Evolutionary conservation across 2,113 vertebrate genomes (phyloP), one percentile per base, ranked within the genome.

Genomic region (Cebidichthys violaceus): DNA sequence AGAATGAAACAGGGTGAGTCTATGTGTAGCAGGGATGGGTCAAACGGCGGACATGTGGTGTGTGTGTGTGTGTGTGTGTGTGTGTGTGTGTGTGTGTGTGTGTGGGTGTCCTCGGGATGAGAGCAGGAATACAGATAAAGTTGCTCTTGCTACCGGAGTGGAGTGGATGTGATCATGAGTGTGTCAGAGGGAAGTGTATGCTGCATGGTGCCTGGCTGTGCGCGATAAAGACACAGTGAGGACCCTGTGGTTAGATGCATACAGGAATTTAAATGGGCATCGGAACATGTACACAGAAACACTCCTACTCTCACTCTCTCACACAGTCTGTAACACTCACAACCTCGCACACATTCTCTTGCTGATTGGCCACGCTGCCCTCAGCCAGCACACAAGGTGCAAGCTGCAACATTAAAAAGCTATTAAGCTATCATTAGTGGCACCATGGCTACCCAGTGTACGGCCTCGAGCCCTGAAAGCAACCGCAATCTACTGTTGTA

Each of bases 381-480:
- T 31, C 67, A 69, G 72, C 84, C 86, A 88, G 77, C 83, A 50
- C 70, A 72, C 31, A 45, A 83, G 83, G 88, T 79, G 71, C 84
- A 79, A 81, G 78, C 81, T 81, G 71, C 79, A 87, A 86, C 88
- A 91, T 92, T 94, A 91, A 92, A 90, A 92, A 90, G 78, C 87
- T 79, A 92, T 94, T 89, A 92, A 86, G 85, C 52, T 85, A 85
- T 92, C 92, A 89, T 93, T 92, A 93, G 86, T 77, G 77, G 85
- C 66, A 37, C 81, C 61, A n/a, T 73, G 69, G 85, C 84, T 82
- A 88, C 84, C 86, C 80, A 82, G 79, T 82, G 65, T 50, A 82
- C 76, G 77, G 83, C 92, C 85, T 41, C n/a, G 0, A 80, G 90
- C 73, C 79, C 41, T 66, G 55, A 85, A 82, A 86, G 75, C 80